Conservation (phyloP, 1,140 invertebrate genomes). For the Sesamia nonagrioides region DNA sequence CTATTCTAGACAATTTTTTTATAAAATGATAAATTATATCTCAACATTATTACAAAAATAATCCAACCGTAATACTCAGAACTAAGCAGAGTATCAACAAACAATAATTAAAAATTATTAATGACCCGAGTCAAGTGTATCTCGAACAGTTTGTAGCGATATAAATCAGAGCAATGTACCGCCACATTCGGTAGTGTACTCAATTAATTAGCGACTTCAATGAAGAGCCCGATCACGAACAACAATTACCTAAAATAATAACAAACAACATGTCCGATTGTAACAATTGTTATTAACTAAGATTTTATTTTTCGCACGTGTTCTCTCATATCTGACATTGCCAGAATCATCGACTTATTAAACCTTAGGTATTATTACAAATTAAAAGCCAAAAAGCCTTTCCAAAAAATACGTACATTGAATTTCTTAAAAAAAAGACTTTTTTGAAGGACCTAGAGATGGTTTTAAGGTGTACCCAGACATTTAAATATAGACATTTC, state of each 20-base stretch:
- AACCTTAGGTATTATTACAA: no score
- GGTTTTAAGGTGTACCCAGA: constrained; percentile 17
- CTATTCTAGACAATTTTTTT: not conserved
- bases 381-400: no score
- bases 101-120: constrained; percentile 74
- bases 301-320: no score
- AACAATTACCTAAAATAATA: constrained; percentile 1
- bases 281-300: no score
- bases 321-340: no score
- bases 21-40: constrained; percentile 15
- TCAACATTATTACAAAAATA: constrained; percentile 18
- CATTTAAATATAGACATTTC: constrained; percentile 17
- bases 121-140: constrained; percentile 64
- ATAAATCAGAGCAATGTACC: constrained; percentile 73
- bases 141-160: constrained; percentile 65
- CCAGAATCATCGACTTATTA: no score
- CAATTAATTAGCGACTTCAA: constrained; percentile 81
- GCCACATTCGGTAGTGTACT: constrained; percentile 71
- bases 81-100: constrained; percentile 57
- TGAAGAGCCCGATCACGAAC: constrained; percentile 60
- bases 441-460: not conserved
- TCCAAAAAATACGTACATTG: no score
- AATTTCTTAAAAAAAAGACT: not conserved
- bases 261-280: not conserved
- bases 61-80: constrained; percentile 11